These are phyloP conservation scores for Cydia strobilella DNA, from an alignment of 1,140 invertebrate genomes.

Conservation along the genomic window DNA sequence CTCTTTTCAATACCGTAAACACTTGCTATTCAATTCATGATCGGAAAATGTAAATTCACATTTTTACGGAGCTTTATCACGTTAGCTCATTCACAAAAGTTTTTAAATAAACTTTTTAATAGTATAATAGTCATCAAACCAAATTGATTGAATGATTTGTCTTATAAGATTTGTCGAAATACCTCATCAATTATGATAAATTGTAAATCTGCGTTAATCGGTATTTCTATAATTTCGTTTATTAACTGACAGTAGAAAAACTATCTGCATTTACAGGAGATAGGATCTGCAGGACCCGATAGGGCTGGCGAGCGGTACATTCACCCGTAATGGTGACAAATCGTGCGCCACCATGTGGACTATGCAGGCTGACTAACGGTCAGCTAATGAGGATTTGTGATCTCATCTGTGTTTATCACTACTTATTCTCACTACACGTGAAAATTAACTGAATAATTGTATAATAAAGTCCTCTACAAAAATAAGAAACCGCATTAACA, in stretches of 20 bases:
- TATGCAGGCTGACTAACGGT: background rate
- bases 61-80: too few relatives aligned
- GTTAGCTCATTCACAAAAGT: too few relatives aligned
- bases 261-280: background rate
- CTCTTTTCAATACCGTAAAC: too few relatives aligned
- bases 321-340: slow-evolving; percentile 11
- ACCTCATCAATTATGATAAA: too few relatives aligned
- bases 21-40: too few relatives aligned
- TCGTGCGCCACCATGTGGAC: background rate
- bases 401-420: slow-evolving; percentile 14
- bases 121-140: too few relatives aligned
- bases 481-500: background rate
- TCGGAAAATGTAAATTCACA: too few relatives aligned
- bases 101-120: too few relatives aligned
- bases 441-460: background rate
- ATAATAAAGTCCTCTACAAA: background rate
- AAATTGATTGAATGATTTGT: too few relatives aligned
- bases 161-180: too few relatives aligned
- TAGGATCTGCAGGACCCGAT: background rate
- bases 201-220: background rate
- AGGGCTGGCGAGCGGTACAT: background rate
- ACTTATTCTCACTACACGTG: background rate
- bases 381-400: slow-evolving; percentile 24
- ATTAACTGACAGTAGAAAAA: too few relatives aligned
- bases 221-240: background rate